These are phyloP conservation scores for Tylochromis polylepis DNA, from an alignment of 2,113 vertebrate genomes.

Conservation along the genomic window DNA sequence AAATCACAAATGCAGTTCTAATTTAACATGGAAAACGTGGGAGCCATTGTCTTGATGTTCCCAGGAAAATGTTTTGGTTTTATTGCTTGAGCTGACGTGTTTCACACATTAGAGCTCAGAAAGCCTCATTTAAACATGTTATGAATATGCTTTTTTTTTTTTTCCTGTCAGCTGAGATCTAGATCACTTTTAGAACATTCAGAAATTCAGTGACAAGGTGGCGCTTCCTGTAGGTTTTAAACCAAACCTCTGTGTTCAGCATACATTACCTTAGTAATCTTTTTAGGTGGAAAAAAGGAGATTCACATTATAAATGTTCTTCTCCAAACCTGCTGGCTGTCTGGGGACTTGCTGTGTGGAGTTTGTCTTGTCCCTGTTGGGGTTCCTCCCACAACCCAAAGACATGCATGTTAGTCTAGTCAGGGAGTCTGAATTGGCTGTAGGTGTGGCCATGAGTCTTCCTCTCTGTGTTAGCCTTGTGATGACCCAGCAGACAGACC, in stretches of 20 bases:
- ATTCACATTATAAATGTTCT: accelerated
- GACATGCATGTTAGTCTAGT: not conserved
- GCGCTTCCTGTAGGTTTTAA: not conserved
- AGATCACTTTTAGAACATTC: not conserved
- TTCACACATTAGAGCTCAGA: not conserved
- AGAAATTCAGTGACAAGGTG: not conserved
- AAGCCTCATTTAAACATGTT: not conserved
- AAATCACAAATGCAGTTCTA: too few species aligned
- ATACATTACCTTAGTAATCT: not conserved
- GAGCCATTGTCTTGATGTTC: not conserved
- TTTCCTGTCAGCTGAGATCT: not conserved
- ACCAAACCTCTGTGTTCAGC: not conserved
- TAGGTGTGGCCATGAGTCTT: accelerated
- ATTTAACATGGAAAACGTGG: not conserved
- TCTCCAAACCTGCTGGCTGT: not conserved
- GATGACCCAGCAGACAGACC: not conserved
- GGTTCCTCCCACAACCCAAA: not conserved
- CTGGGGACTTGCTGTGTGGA: not conserved
- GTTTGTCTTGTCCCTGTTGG: not conserved
- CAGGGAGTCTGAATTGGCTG: not conserved
- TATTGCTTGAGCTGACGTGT: not conserved
- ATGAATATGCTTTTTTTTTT: not conserved
- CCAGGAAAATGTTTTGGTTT: not conserved
- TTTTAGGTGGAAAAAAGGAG: not conserved
- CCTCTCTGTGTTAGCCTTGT: not conserved